These are phyloP conservation scores for Sipha flava DNA, from an alignment of 1,140 invertebrate genomes.

Conservation along the genomic window DNA sequence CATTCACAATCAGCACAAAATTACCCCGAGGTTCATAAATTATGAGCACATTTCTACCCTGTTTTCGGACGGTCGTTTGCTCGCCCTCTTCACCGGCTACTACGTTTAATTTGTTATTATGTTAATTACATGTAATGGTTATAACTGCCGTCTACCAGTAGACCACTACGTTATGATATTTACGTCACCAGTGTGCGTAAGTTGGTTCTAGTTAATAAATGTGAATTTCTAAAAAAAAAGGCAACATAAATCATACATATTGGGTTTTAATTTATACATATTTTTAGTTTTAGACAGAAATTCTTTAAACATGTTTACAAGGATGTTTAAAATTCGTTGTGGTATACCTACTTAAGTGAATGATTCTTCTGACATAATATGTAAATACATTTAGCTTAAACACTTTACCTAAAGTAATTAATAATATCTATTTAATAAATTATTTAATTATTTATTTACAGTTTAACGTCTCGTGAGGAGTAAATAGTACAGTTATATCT, in stretches of 20 bases:
- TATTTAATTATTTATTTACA: too few relatives aligned
- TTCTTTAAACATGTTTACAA: too few relatives aligned
- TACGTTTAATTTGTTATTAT: constrained; percentile 30
- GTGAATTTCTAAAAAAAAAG: background rate
- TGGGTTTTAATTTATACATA: too few relatives aligned
- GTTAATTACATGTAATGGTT: constrained; percentile 4
- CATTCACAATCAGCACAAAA: constrained; percentile 23
- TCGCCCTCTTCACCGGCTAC: background rate
- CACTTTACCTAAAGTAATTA: too few relatives aligned
- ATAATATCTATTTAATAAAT: too few relatives aligned
- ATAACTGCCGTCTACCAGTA: constrained; percentile 6
- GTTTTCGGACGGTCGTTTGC: background rate
- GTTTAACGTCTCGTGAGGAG: too few relatives aligned
- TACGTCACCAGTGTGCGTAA: background rate
- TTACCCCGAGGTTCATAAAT: constrained; percentile 28
- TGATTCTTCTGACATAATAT: too few relatives aligned
- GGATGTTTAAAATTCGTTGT: too few relatives aligned
- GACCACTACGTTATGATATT: background rate
- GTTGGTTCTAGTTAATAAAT: background rate
- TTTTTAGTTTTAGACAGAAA: too few relatives aligned
- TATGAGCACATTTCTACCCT: background rate
- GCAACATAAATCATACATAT: background rate
- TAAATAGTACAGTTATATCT: too few relatives aligned
- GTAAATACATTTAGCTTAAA: too few relatives aligned
- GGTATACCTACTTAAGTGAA: too few relatives aligned